A percentile compares a stretch with the other conserved stretches of the same genome.
These are phyloP conservation scores for Ridgeia piscesae DNA, from an alignment of 1,140 invertebrate genomes.

Conservation along the genomic window DNA sequence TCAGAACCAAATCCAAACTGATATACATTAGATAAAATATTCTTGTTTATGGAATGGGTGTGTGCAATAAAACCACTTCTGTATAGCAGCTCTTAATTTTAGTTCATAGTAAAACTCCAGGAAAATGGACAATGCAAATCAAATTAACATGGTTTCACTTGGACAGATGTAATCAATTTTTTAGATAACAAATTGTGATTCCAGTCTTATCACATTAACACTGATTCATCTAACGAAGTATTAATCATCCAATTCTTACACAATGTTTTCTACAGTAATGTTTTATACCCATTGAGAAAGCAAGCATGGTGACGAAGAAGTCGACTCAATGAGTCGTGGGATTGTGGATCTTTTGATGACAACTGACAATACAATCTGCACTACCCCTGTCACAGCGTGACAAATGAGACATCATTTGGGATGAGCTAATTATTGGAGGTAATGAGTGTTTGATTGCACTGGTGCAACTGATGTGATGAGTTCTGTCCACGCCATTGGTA, in stretches of 20 bases:
- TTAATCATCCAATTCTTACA: not conserved
- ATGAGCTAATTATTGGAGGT: not conserved
- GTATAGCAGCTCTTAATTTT: not conserved
- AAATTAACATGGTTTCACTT: no score
- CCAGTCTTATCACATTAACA: not conserved
- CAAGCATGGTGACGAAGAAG: not conserved
- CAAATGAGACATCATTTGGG: not conserved
- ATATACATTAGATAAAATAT: not conserved
- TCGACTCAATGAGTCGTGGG: not conserved
- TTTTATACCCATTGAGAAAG: not conserved
- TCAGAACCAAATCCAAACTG: not conserved
- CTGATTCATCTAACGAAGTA: not conserved
- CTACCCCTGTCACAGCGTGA: not conserved
- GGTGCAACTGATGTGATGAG: not conserved
- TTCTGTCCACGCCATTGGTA: not conserved
- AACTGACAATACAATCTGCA: not conserved
- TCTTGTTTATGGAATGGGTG: not conserved
- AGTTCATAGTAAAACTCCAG: not conserved
- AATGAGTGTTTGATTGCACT: not conserved
- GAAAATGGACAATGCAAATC: no score
- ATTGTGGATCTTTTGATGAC: not conserved
- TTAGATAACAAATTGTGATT: not conserved
- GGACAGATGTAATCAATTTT: no score
- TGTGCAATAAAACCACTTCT: not conserved
- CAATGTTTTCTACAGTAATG: not conserved